These are phyloP conservation scores for Pagetopsis macropterus DNA, from an alignment of 2,797 vertebrate species.

Conservation along the genomic window DNA sequence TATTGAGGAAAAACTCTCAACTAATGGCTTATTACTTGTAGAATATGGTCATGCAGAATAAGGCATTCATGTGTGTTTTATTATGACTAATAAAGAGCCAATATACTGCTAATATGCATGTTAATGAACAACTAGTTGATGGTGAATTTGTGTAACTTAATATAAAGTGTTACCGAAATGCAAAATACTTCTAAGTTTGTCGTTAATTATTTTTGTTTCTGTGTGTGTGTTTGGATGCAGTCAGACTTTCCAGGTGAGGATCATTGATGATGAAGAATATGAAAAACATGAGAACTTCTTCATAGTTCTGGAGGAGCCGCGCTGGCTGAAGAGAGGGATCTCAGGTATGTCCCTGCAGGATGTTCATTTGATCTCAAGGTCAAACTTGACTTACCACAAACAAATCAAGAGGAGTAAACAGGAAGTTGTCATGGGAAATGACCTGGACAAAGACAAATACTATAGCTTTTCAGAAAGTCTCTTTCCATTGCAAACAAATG, in stretches of 20 bases:
- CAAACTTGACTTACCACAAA: neutral
- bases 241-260: conserved; percentile 88
- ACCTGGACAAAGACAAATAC: too few relatives aligned
- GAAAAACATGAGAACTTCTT: conserved; percentile 93
- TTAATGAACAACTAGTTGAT: too few relatives aligned
- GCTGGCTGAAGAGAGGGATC: conserved; percentile 92
- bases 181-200: neutral
- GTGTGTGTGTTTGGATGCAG: conserved; percentile 68
- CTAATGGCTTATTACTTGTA: too few relatives aligned
- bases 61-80: too few relatives aligned
- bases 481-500: too few relatives aligned
- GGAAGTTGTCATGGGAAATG: neutral
- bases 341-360: conserved; percentile 78
- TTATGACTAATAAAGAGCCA: too few relatives aligned
- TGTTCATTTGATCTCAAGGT: neutral
- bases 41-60: too few relatives aligned
- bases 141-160: too few relatives aligned
- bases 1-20: too few relatives aligned
- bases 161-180: too few relatives aligned
- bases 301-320: conserved; percentile 89
- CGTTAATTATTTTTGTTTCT: neutral
- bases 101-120: too few relatives aligned
- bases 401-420: neutral
- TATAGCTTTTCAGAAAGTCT: too few relatives aligned
- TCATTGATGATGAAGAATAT: conserved; percentile 92